Percentiles rank a stretch among this genome's conserved stretches.
These are phyloP conservation scores for Nycticorax nycticorax DNA, from an alignment of 2,113 vertebrate species.

Conservation along the genomic window DNA sequence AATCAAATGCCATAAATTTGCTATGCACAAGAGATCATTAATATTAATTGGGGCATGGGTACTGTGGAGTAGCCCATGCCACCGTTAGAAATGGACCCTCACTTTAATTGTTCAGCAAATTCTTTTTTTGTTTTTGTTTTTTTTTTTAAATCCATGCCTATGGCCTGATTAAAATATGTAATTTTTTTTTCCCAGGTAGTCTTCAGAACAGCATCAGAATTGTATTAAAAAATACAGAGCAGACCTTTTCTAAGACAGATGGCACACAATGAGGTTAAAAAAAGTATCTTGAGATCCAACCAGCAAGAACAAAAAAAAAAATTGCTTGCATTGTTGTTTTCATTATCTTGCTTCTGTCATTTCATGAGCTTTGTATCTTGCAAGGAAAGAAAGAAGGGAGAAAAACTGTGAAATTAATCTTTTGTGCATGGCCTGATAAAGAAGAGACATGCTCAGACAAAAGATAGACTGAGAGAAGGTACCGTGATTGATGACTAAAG, in stretches of 20 bases:
- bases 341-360: conserved; percentile 98
- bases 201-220: conserved; percentile 76
- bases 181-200: conserved; percentile 75
- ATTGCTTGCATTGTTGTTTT: conserved; percentile 99
- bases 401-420: conserved; percentile 99
- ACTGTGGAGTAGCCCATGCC: conserved; percentile 75
- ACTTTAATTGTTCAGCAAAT: conserved; percentile 69
- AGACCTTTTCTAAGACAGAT: conserved; percentile 89
- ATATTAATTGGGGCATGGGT: conserved; percentile 79
- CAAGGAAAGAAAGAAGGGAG: conserved; percentile 91
- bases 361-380: conserved; percentile 96
- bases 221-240: conserved; percentile 82
- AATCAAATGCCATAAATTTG: conserved; percentile 80
- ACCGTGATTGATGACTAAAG: conserved; percentile 99
- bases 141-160: conserved; percentile 22
- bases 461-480: conserved; percentile 97
- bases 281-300: conserved; percentile 91
- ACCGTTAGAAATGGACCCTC: conserved; percentile 71
- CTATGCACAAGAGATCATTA: conserved; percentile 78
- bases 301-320: conserved; percentile 90
- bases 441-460: conserved; percentile 99
- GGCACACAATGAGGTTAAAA: conserved; percentile 85
- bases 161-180: conserved; percentile 72
- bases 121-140: not conserved
- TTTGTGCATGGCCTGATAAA: conserved; percentile 99